Evolutionary conservation across 2,113 vertebrate species (phyloP).

Genomic region (zebrafish (Danio rerio)): GRCz12tu NC_133180.1:31271001-31271500

Average conservation of each 20-base stretch:
- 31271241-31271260: background rate
- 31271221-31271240: background rate
- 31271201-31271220: background rate
- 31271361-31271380: too few species aligned
- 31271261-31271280: background rate
- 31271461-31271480: background rate
- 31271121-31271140: constrained; percentile 7
- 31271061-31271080: background rate
- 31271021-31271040: background rate
- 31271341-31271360: background rate
- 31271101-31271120: constrained; percentile 29
- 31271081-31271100: background rate
- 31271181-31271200: background rate
- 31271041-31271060: background rate
- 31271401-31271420: too few species aligned
- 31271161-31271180: too few species aligned
- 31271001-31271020: background rate
- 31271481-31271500: background rate
- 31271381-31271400: too few species aligned
- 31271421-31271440: background rate
- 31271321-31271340: background rate
- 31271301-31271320: constrained; percentile 1
- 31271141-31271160: too few species aligned
- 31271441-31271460: background rate
- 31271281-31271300: background rate